These are phyloP conservation scores for Henricia sp. DNA, from an alignment of 53 echinoderm and acorn worm genomes.

Conservation along the genomic window DNA sequence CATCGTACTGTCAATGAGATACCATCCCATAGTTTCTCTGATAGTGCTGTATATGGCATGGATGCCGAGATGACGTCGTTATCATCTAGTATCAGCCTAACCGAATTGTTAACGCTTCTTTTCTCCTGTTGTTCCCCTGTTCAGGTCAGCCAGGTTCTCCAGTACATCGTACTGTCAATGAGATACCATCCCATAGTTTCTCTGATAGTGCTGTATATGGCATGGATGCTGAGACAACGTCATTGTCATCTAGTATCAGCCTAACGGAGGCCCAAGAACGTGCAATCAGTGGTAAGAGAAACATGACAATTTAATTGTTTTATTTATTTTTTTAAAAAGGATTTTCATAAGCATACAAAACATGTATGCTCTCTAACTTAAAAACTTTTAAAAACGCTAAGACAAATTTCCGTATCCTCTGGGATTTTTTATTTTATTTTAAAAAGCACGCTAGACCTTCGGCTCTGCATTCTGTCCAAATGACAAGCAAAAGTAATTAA, in stretches of 20 bases:
- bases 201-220: slow-evolving; percentile 61
- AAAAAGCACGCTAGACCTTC: too few species aligned
- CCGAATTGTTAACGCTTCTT: too few species aligned
- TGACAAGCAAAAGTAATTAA: too few species aligned
- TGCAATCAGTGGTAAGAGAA: slow-evolving; percentile 80
- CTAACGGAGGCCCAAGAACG: slow-evolving; percentile 93
- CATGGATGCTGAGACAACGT: slow-evolving; percentile 68
- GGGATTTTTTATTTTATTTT: too few species aligned
- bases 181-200: slow-evolving; percentile 73
- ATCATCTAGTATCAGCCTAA: slow-evolving; percentile 83
- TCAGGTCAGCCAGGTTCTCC: slow-evolving; percentile 40
- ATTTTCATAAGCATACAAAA: too few species aligned
- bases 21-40: slow-evolving; percentile 70
- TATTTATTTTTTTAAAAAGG: too few species aligned
- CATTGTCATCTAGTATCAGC: slow-evolving; percentile 82
- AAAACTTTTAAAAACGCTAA: too few species aligned
- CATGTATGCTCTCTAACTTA: too few species aligned
- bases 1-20: slow-evolving; percentile 68
- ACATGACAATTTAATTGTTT: not conserved
- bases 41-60: slow-evolving; percentile 58
- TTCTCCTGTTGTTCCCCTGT: too few species aligned
- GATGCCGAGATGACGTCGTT: slow-evolving; percentile 73
- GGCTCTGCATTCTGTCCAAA: too few species aligned
- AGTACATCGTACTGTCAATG: slow-evolving; percentile 58
- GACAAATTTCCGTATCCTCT: too few species aligned